Evolutionary conservation across 92 coral and sea anemone species (phyloP).

Genomic region (Porites cylindrica): DNA sequence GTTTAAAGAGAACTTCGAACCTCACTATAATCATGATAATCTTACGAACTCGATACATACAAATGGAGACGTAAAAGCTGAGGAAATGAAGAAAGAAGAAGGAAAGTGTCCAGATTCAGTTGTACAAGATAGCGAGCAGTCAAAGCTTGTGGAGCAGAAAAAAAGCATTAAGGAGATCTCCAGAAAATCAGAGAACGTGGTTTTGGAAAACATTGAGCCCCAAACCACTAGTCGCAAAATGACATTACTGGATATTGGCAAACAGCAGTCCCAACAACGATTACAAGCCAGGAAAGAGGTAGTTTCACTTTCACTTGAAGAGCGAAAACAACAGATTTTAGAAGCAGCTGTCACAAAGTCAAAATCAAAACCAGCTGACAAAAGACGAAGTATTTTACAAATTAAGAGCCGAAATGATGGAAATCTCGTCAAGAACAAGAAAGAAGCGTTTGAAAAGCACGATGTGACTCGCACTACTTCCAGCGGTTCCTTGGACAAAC

Average conservation of each 20-base stretch:
- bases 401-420: conserved; percentile 52
- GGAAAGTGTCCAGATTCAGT: background rate
- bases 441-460: conserved; percentile 27
- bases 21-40: background rate
- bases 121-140: background rate
- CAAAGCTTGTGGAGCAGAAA: background rate
- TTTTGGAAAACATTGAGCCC: background rate
- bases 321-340: conserved; percentile 33
- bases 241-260: conserved; percentile 35
- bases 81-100: too few relatives aligned
- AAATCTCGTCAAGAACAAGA: conserved; percentile 47
- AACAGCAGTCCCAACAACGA: conserved; percentile 35
- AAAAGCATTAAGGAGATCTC: background rate
- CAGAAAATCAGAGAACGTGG: background rate
- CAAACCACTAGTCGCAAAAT: background rate
- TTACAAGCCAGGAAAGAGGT: conserved; percentile 18
- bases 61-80: background rate
- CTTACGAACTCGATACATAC: background rate
- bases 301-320: conserved; percentile 42
- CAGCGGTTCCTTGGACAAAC: conserved; percentile 5
- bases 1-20: conserved; percentile 4
- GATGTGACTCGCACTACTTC: conserved; percentile 14
- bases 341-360: conserved; percentile 39
- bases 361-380: conserved; percentile 43
- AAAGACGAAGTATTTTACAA: conserved; percentile 50